Conservation (phyloP, 2,797 vertebrate genomes). For the Brachyalestes nurse region DNA sequence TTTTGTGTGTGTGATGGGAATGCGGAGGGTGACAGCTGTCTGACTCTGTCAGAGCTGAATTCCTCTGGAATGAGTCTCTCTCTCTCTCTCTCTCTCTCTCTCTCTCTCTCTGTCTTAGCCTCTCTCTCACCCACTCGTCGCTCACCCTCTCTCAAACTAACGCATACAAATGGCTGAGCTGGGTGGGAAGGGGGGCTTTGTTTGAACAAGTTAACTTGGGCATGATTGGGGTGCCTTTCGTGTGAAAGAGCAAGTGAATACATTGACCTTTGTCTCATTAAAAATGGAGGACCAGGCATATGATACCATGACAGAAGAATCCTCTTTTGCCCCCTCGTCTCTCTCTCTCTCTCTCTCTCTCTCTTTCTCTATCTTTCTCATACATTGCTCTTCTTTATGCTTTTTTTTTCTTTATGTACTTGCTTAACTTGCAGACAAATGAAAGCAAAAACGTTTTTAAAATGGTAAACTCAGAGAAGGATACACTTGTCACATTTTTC, state of each 20-base stretch:
- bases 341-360: constrained; percentile 33
- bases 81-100: constrained; percentile 64
- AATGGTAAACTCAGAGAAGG: constrained; percentile 36
- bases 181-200: constrained; percentile 63
- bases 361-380: constrained; percentile 41
- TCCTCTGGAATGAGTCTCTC: constrained; percentile 79
- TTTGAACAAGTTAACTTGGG: constrained; percentile 90
- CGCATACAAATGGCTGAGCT: constrained; percentile 74
- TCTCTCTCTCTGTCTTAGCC: constrained; percentile 61
- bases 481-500: constrained; percentile 54
- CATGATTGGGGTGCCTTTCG: constrained; percentile 89
- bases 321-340: constrained; percentile 56
- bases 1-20: constrained; percentile 54
- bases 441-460: constrained; percentile 47
- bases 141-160: constrained; percentile 65
- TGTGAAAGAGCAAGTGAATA: constrained; percentile 91
- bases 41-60: constrained; percentile 77
- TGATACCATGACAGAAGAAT: constrained; percentile 79
- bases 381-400: not conserved
- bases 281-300: constrained; percentile 86
- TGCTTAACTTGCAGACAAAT: not conserved
- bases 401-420: not conserved
- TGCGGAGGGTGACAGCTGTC: constrained; percentile 80
- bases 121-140: constrained; percentile 54
- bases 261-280: constrained; percentile 93